Conservation (phyloP, 2,113 vertebrate genomes). For the Piaya cayana region DNA sequence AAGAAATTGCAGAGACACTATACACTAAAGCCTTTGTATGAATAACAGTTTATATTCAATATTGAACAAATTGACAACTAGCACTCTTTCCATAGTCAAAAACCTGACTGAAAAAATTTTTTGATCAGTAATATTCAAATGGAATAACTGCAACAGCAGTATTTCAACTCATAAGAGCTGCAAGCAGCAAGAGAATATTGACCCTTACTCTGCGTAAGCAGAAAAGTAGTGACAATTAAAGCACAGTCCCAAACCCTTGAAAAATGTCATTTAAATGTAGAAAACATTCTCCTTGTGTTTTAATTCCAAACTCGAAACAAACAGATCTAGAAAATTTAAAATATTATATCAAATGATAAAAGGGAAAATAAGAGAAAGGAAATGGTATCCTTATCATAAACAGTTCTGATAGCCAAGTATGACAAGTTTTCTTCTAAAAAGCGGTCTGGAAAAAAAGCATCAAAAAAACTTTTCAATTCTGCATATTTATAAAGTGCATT, state of each 20-base stretch:
- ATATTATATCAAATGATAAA: conserved; percentile 43
- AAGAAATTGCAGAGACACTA: not conserved
- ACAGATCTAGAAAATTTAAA: conserved; percentile 43
- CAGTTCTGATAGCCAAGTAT: not conserved
- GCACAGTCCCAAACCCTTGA: conserved; percentile 11
- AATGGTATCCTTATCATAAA: conserved; percentile 17
- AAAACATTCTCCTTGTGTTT: conserved; percentile 38
- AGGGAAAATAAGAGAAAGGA: conserved; percentile 25
- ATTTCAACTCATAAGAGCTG: too few relatives aligned
- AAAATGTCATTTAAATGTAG: conserved; percentile 51
- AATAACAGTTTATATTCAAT: not conserved
- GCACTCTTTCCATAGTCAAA: too few relatives aligned
- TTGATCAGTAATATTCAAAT: too few relatives aligned
- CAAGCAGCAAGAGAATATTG: not conserved
- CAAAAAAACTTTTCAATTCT: not conserved
- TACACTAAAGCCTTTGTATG: not conserved
- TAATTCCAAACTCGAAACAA: conserved; percentile 61
- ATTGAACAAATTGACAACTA: not conserved
- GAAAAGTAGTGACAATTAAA: conserved; percentile 14
- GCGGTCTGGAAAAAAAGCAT: too few relatives aligned
- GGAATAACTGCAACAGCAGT: too few relatives aligned
- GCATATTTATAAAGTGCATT: not conserved
- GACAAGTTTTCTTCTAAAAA: not conserved
- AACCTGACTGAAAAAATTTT: too few relatives aligned
- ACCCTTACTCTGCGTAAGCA: not conserved